These are phyloP conservation scores for Hypomecis atomaria DNA, from an alignment of 2,888 invertebrate species.

Conservation along the genomic window DNA sequence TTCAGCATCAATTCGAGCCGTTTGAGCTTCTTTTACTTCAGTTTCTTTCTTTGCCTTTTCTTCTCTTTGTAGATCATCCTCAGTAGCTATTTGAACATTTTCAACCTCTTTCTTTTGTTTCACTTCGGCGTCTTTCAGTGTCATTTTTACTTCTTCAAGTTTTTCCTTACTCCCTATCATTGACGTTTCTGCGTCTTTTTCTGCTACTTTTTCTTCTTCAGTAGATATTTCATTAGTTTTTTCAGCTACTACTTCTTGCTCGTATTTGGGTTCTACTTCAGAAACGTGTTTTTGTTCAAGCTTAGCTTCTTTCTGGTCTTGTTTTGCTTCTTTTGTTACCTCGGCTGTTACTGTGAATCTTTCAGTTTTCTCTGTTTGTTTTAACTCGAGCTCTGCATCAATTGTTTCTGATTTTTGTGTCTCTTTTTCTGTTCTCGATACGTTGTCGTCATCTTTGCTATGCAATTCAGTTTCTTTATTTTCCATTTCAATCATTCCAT, in stretches of 20 bases:
- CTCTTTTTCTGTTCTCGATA: too few relatives aligned
- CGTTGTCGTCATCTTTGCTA: too few relatives aligned
- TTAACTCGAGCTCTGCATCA: too few relatives aligned
- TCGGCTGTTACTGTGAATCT: too few relatives aligned
- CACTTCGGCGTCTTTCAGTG: not conserved
- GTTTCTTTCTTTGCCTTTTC: not conserved
- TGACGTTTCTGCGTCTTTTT: too few relatives aligned
- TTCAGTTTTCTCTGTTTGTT: too few relatives aligned
- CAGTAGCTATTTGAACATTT: not conserved
- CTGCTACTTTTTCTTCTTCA: constrained; percentile 1
- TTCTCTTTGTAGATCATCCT: not conserved
- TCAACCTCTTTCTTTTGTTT: too few relatives aligned
- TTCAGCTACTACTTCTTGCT: not conserved
- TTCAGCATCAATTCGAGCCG: not conserved
- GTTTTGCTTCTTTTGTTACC: too few relatives aligned
- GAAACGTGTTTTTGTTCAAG: not conserved
- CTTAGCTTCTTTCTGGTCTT: not conserved
- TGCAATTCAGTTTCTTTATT: not conserved
- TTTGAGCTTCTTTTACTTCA: not conserved
- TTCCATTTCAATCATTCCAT: too few relatives aligned
- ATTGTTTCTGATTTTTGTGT: too few relatives aligned
- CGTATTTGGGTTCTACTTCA: not conserved
- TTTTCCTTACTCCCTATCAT: too few relatives aligned
- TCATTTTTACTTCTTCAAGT: too few relatives aligned
- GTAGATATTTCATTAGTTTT: not conserved